Evolutionary conservation across 2,888 invertebrate genomes (phyloP).

Genomic region (Nebria salina): DNA sequence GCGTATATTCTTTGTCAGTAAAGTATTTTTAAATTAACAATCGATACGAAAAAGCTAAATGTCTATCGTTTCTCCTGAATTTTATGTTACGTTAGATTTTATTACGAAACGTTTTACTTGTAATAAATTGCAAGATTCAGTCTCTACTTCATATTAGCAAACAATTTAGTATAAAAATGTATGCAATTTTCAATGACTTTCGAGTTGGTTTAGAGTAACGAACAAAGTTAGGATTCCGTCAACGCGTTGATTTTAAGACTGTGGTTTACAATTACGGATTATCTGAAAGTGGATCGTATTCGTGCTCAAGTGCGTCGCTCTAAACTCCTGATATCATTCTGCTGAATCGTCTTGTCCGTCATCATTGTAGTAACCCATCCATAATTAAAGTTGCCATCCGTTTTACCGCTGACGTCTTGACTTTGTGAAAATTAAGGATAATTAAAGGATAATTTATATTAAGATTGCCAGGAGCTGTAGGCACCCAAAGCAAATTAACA

Average conservation of each 20-base stretch:
- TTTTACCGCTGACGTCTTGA: slow-evolving; percentile 36
- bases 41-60: too few relatives aligned
- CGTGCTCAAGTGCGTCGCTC: slow-evolving; percentile 43
- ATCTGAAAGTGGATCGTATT: slow-evolving; percentile 44
- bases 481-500: background rate
- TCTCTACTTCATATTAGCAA: background rate
- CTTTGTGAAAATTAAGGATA: slow-evolving; percentile 28
- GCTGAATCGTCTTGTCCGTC: slow-evolving; percentile 42
- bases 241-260: slow-evolving; percentile 40
- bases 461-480: background rate
- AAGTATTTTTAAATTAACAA: too few relatives aligned
- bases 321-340: slow-evolving; percentile 36
- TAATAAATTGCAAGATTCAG: too few relatives aligned
- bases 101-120: too few relatives aligned
- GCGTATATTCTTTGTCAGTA: too few relatives aligned
- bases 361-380: slow-evolving; percentile 28
- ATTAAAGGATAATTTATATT: slow-evolving; percentile 19
- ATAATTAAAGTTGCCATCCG: slow-evolving; percentile 38
- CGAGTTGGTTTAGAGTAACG: slow-evolving; percentile 3
- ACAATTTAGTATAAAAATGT: background rate
- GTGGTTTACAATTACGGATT: slow-evolving; percentile 47
- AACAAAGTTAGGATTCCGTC: slow-evolving; percentile 30
- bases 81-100: too few relatives aligned
- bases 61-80: too few relatives aligned
- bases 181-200: background rate